These are phyloP conservation scores for Heptranchias perlo DNA, from an alignment of 2,113 vertebrate genomes.

Conservation along the genomic window DNA sequence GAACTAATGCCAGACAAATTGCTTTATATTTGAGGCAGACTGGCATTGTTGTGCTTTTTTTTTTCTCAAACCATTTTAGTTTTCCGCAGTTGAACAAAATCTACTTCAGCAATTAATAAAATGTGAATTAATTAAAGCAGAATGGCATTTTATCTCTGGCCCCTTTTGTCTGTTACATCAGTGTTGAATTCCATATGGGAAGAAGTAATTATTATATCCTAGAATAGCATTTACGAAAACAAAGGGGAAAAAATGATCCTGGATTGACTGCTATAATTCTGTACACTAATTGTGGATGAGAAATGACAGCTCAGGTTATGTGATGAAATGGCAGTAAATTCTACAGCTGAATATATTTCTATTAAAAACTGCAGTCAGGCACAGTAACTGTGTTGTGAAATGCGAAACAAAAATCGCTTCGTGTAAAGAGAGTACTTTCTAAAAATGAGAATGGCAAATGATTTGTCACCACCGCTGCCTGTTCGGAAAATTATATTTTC, in stretches of 20 bases:
- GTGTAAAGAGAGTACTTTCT: background rate
- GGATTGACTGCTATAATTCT: slow-evolving; percentile 36
- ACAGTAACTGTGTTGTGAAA: background rate
- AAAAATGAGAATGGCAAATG: slow-evolving; percentile 23
- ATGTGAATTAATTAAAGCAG: slow-evolving; percentile 36
- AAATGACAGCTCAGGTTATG: background rate
- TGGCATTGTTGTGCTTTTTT: background rate
- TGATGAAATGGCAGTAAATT: background rate
- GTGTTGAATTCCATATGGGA: slow-evolving; percentile 24
- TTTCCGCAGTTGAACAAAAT: background rate
- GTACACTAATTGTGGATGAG: background rate
- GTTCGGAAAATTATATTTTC: background rate
- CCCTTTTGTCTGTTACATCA: slow-evolving; percentile 24
- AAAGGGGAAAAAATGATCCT: background rate
- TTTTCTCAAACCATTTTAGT: background rate
- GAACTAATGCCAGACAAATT: slow-evolving; percentile 6
- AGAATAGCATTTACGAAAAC: background rate
- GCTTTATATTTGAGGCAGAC: background rate
- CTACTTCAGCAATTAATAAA: slow-evolving; percentile 25
- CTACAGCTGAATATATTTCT: background rate
- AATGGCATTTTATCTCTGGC: slow-evolving; percentile 24
- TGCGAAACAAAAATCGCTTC: slow-evolving; percentile 13
- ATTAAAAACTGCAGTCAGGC: slow-evolving; percentile 2
- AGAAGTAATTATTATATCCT: slow-evolving; percentile 21
- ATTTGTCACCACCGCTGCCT: background rate